These are phyloP conservation scores for Bradynema listronoti DNA, from an alignment of 1,140 invertebrate genomes.

Conservation along the genomic window DNA sequence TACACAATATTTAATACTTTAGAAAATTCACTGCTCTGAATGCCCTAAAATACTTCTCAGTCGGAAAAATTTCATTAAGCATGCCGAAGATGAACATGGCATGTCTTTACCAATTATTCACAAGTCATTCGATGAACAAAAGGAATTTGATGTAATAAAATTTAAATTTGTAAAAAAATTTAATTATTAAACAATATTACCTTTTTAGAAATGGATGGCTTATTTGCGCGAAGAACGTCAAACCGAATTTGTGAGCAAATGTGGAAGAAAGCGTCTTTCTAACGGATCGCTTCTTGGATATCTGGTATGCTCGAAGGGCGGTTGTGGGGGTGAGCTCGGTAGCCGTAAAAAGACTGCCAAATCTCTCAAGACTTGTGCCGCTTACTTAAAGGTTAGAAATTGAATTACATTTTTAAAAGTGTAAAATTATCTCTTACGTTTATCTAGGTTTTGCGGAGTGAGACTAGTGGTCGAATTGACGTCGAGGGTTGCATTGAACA, in stretches of 20 bases:
- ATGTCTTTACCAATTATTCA: constrained; percentile 15
- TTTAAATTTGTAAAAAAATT: neutral
- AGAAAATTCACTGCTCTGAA: constrained; percentile 21
- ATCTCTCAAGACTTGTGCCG: constrained; percentile 15
- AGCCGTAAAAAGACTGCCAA: constrained; percentile 15
- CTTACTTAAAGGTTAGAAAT: constrained; percentile 13
- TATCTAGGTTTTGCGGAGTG: constrained; percentile 16
- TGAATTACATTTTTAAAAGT: constrained; percentile 4
- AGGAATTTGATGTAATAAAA: constrained; percentile 15
- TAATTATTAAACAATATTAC: neutral
- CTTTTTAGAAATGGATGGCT: constrained; percentile 14
- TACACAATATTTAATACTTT: constrained; percentile 5
- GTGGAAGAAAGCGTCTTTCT: constrained; percentile 14
- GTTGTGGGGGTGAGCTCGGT: neutral
- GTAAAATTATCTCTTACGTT: constrained; percentile 1
- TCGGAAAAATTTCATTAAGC: constrained; percentile 16
- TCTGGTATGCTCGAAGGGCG: constrained; percentile 11
- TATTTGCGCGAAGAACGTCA: constrained; percentile 9
- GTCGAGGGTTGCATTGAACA: constrained; percentile 15
- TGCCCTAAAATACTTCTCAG: constrained; percentile 12
- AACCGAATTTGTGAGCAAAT: constrained; percentile 21
- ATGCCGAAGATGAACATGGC: constrained; percentile 17
- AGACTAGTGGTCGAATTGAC: constrained; percentile 13
- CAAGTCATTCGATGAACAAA: constrained; percentile 14
- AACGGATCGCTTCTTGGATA: constrained; percentile 15